Base-by-base conservation (phyloP, 2,797 vertebrate species). In the Hippocampus kuda region DNA sequence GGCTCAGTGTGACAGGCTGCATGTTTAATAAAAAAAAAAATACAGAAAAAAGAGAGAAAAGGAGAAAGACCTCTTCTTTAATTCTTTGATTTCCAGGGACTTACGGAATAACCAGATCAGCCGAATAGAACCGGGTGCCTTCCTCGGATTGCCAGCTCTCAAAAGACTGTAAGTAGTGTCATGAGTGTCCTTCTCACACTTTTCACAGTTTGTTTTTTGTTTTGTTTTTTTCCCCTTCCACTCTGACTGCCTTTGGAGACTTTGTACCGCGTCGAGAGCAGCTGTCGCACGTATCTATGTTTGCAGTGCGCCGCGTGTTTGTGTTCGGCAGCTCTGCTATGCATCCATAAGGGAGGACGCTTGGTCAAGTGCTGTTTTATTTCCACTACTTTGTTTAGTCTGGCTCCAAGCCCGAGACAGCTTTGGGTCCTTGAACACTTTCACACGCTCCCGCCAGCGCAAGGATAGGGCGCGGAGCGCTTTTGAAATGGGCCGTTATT, bases 71-170 rank as follows among this genome's bases (percentile, higher is more conserved):
- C 34, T 38, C 11, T 65, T 59, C 63, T 41, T 62, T 46, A 34
- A 48, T 57, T 63, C 22, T 34, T 24, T 20, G 48, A 22, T 38
- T 76, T 65, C 71, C 90, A 99, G 97, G 82, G 96, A 99, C 81
- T 91, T 99, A 71, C 92, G 93, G 84, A 99, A 95, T 85, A 99
- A 99, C 89, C 82, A 93, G 70, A 97, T 99, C 84, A 95, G 91
- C 81, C 91, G 82, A 42, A 94, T 99, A 75, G 94, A 97, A 82
- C 93, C 95, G 1, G 96, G 94, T 76, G 94, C 96, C 72, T 99
- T 99, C 84, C 87, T 93, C 69, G 95, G 95, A 65, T 90, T 99
- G 82, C 81, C 89, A 6, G 91, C 94, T 3, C 91, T 99, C 66
- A 98, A 97, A 89, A 90, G 91, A 91, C 88, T 99, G 97, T 99